Conservation (phyloP, 2,888 invertebrate genomes). For the Scaptomyza caliginosa region DNA sequence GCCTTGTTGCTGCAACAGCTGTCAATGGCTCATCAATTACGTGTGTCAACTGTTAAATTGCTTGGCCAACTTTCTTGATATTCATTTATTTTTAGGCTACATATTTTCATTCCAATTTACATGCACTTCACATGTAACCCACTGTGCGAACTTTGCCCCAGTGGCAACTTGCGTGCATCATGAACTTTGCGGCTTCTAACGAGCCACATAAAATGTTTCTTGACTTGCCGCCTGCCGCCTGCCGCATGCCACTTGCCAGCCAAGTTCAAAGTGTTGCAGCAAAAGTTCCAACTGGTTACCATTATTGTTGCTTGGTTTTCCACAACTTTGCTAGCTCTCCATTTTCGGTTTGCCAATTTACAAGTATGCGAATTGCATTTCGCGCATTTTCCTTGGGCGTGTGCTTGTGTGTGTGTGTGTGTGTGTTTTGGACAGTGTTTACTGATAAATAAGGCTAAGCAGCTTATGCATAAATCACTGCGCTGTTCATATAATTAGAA, state of each 20-base stretch:
- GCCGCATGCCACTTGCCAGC: constrained; percentile 34
- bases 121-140: constrained; percentile 13
- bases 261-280: constrained; percentile 57
- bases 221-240: constrained; percentile 46
- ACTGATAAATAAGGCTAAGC: constrained; percentile 10
- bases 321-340: constrained; percentile 6
- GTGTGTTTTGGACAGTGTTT: neutral
- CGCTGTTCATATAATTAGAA: neutral
- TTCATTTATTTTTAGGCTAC: constrained; percentile 1
- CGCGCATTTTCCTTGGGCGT: constrained; percentile 2
- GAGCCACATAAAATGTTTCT: constrained; percentile 55
- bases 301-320: constrained; percentile 28
- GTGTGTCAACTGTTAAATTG: constrained; percentile 31
- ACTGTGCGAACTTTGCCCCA: constrained; percentile 13
- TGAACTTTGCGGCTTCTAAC: constrained; percentile 55
- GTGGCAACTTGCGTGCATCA: constrained; percentile 28
- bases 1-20: constrained; percentile 13
- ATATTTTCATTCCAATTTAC: constrained; percentile 40
- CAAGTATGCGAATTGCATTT: constrained; percentile 12
- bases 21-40: constrained; percentile 30
- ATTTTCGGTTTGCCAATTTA: constrained; percentile 4
- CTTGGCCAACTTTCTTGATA: constrained; percentile 20
- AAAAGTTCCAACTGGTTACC: constrained; percentile 38
- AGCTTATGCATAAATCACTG: neutral
- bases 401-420: neutral